phyloP scores from a whole-genome alignment of 2,113 vertebrate genomes.

The Drymodes brunneopygia region DNA sequence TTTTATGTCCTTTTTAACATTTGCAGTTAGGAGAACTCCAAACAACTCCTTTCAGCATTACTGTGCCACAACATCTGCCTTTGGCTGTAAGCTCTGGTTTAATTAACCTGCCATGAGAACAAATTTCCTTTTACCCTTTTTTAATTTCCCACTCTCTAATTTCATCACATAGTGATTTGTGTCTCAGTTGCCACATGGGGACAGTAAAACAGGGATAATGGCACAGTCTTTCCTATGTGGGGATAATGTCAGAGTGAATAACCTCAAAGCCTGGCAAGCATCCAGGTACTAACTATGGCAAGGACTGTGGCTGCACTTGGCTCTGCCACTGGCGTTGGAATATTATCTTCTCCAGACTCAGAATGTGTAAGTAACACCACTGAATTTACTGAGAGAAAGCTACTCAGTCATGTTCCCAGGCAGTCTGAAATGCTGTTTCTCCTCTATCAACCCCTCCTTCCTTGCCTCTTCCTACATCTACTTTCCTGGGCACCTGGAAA shows the following conservation, averaged over 20 bases:
- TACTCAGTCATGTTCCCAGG: background rate
- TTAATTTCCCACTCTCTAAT: slow-evolving; percentile 15
- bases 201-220: background rate
- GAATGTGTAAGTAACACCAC: background rate
- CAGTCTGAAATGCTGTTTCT: background rate
- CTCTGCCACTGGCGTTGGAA: background rate
- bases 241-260: background rate
- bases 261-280: background rate
- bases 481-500: background rate
- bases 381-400: background rate
- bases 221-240: background rate
- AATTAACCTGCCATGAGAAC: slow-evolving; percentile 11
- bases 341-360: background rate
- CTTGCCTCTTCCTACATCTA: background rate
- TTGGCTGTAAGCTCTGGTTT: background rate
- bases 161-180: background rate
- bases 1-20: background rate
- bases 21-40: background rate
- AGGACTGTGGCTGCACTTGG: background rate
- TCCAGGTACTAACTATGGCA: background rate
- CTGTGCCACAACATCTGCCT: background rate
- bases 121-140: background rate
- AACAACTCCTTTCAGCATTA: background rate
- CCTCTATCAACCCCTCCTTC: background rate
- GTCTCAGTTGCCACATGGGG: background rate